Conservation (phyloP, 2,888 invertebrate species). For the Blomia tropicalis region DNA sequence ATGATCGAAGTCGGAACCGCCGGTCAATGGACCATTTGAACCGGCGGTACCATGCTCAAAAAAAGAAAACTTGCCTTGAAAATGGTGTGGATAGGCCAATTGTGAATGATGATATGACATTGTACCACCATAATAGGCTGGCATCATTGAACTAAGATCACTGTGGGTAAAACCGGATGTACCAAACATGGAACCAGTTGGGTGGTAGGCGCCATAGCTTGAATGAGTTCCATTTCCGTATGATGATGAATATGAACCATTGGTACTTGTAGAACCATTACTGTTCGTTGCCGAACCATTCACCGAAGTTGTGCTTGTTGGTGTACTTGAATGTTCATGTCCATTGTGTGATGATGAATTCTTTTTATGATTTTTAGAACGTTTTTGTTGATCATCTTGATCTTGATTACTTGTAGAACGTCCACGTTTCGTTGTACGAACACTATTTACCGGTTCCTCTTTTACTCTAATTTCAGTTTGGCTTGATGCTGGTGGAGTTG, state of each 20-base stretch:
- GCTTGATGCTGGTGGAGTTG: slow-evolving; percentile 7
- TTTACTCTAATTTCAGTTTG: background rate
- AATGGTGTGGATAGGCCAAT: background rate
- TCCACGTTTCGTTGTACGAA: slow-evolving; percentile 24
- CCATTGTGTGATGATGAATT: slow-evolving; percentile 19
- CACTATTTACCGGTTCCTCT: slow-evolving; percentile 19
- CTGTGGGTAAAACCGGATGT: background rate
- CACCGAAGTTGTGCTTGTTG: no score
- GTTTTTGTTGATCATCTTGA: background rate
- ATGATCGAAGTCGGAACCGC: slow-evolving; percentile 3
- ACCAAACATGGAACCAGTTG: slow-evolving; percentile 7
- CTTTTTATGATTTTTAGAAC: background rate
- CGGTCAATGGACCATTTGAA: background rate
- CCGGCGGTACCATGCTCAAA: slow-evolving; percentile 8
- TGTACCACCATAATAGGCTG: background rate
- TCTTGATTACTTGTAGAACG: background rate
- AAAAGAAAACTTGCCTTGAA: background rate
- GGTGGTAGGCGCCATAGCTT: slow-evolving; percentile 4
- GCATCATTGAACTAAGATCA: slow-evolving; percentile 11
- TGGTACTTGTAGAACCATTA: background rate
- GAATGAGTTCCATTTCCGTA: background rate
- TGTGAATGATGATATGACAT: background rate
- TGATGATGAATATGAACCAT: background rate
- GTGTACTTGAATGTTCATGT: slow-evolving; percentile 14
- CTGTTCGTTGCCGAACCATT: background rate